Base-by-base conservation (phyloP, 2,113 vertebrate genomes). In the Ceyx cyanopectus region DNA sequence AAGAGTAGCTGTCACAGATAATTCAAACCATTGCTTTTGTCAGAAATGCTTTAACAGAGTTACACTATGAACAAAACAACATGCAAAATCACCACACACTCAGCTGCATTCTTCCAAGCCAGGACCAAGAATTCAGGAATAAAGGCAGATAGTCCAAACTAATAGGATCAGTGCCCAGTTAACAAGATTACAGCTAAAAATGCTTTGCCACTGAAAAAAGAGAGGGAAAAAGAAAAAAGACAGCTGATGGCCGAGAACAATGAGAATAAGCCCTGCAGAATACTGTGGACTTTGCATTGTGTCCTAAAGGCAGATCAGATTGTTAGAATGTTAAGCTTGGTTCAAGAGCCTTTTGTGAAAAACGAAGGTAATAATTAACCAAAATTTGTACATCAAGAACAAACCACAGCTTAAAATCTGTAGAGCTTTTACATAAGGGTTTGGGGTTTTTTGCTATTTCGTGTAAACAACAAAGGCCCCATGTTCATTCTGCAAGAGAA, bases 221-320 rank as follows among this genome's bases (percentile, higher is more conserved):
- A 68, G 46, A 61, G 30, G 23, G 41, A 45, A 83, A 68, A 76
- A 69, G 48, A 78, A 26, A 26, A 50, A 34, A 41, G 57, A 65
- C 82, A 93, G 92, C 85, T 93, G 92, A 93, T 72, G 68, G 56
- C 48, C 10, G 48, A 94, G 88, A 95, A 95, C 90, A 96, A 95
- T 92, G 76, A 53, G 68, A 81, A 45, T 82, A 87, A 95, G 29
- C 58, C 84, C 91, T 67, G 84, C 67, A 92, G 84, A 95, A 93
- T 80, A 85, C 32, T 41, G 81, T 9, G 11, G 89, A 70, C 85
- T 80, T 82, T 5, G 51, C 89, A 85, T 22, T 48, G 56, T 80
- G 92, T 82, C 84, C 94, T 41, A 91, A 77, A 83, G 75, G 85
- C 85, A 86, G 43, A 91, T 43, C 85, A 80, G 3, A 85, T 3